Base-by-base conservation (phyloP, 1,140 invertebrate genomes). In the Druon quercuslanigerum region DNA sequence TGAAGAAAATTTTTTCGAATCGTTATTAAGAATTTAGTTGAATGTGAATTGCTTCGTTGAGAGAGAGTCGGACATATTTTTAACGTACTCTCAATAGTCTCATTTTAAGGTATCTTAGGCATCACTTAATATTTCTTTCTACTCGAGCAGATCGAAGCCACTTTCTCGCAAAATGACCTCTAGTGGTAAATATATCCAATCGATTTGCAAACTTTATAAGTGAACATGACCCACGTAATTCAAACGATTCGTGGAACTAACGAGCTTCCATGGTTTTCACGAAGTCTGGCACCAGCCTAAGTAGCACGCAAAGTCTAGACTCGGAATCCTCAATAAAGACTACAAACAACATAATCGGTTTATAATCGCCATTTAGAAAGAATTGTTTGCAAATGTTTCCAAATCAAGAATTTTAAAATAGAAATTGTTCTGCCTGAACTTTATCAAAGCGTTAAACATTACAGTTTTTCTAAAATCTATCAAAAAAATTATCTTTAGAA, bases 181-280 rank as follows among this genome's bases (percentile, higher is more conserved):
- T 7, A 66, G 13, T 40, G 25, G 33, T 33, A 66, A 66, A 66
- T 66, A 40, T 40, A 66, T 33, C 16, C 20, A 40, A 66, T 66
- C 60, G 25, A 66, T 66, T 66, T 5, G 25, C 57, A 60, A 13
- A 54, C 60, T 33, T 40, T 40, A 16, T 66, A 66, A 66, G 40
- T 66, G 25, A 66, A 66, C 60, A 66, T 66, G 25, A 66, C 33
- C 60, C 60, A 40, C 14, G 60, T 46, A 66, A 66, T 66, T 66
- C 60, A 66, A 66, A 66, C 40, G 33, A 66, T 66, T 66, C 60
- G 16, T 66, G 33, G 60, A 40, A 66, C 60, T 66, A 66, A 66
- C 25, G 60, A 66, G 60, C 60, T 66, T 66, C 40, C 57, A 33
- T 66, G 25, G 12, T 25, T 40, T 33, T 33, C 60, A 16, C 60